phyloP scores from a whole-genome alignment of 2,113 vertebrate genomes.

The Chrysemys picta region DNA sequence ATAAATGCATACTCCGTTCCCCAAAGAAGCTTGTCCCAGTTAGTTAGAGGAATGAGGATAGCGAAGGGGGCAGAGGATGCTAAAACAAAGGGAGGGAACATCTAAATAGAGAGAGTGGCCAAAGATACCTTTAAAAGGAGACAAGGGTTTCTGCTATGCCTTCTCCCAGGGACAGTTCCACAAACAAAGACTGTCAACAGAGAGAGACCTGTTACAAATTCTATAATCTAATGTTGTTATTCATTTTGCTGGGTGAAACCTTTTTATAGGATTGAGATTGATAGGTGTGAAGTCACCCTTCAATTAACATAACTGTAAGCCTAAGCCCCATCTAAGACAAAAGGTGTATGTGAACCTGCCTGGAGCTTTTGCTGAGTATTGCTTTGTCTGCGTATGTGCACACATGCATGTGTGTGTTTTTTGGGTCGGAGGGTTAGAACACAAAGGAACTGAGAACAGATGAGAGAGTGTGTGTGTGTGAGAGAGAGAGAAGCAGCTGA shows the following conservation, averaged over 20 bases:
- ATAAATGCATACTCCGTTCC: background rate
- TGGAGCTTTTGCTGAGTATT: background rate
- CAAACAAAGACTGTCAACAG: background rate
- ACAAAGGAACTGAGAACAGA: background rate
- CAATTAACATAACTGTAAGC: background rate
- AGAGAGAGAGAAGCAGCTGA: background rate
- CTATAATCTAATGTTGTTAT: accelerated
- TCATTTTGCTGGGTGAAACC: background rate
- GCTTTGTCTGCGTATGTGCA: background rate
- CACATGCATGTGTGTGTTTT: no score
- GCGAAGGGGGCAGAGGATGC: background rate
- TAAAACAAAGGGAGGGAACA: background rate
- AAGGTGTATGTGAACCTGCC: background rate
- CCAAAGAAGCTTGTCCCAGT: background rate
- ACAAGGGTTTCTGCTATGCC: background rate
- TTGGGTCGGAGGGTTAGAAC: no score
- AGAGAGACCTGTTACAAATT: background rate
- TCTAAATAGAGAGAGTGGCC: background rate
- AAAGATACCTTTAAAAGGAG: accelerated
- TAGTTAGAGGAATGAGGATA: background rate
- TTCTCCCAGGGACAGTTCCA: background rate
- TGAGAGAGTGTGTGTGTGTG: no score
- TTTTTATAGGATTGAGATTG: background rate
- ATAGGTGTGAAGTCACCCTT: background rate
- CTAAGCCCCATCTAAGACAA: background rate